A percentile compares a stretch with the other conserved stretches of the same genome.
Conservation (phyloP, 2,113 vertebrate species). For the Genyomyrus donnyi region DNA sequence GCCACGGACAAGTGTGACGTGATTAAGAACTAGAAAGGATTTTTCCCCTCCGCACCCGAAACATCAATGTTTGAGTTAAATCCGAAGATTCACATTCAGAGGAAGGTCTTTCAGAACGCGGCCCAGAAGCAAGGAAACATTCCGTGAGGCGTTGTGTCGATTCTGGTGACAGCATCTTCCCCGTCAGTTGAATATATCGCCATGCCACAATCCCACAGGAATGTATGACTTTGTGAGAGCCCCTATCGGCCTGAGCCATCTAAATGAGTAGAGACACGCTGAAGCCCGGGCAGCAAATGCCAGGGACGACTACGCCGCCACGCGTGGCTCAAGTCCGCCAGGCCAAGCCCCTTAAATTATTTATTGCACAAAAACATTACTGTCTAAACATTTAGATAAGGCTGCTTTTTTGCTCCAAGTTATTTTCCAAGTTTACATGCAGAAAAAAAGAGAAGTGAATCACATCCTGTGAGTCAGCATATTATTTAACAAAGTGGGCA, state of each 20-base stretch:
- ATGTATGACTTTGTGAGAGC: background rate
- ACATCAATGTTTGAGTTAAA: background rate
- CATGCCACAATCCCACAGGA: background rate
- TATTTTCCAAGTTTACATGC: constrained; percentile 31
- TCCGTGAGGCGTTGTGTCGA: background rate
- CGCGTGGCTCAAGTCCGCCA: constrained; percentile 15
- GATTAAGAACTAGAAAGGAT: background rate
- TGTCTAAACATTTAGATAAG: constrained; percentile 55
- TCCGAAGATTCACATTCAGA: background rate
- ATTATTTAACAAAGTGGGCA: constrained; percentile 42
- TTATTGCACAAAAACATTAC: constrained; percentile 43
- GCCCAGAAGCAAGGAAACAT: background rate
- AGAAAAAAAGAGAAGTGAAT: constrained; percentile 48
- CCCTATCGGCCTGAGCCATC: background rate
- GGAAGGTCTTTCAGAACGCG: background rate
- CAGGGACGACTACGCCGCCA: background rate
- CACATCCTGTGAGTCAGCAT: constrained; percentile 58
- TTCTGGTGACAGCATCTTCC: background rate
- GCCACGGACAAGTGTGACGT: background rate
- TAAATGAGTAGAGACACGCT: background rate
- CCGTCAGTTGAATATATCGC: background rate
- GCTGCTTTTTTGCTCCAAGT: constrained; percentile 21
- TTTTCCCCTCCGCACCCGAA: background rate
- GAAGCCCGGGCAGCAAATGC: background rate
- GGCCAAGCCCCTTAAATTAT: constrained; percentile 31